These are phyloP conservation scores for Crotalus viridis DNA, from an alignment of 2,113 vertebrate genomes.

Conservation along the genomic window DNA sequence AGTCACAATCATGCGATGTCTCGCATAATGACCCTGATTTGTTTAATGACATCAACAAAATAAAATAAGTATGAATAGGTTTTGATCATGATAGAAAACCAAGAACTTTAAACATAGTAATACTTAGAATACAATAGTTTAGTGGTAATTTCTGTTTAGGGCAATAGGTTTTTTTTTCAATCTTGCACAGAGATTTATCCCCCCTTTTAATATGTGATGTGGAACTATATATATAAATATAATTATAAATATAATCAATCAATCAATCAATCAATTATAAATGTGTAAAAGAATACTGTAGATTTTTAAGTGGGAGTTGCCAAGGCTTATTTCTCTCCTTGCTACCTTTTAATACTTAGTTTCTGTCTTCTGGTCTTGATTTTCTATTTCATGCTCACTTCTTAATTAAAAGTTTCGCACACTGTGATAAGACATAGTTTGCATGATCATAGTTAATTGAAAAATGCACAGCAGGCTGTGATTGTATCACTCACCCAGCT, in stretches of 20 bases:
- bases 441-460: background rate
- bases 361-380: background rate
- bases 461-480: background rate
- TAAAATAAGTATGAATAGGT: slow-evolving; percentile 38
- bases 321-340: background rate
- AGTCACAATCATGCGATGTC: background rate
- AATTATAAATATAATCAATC: background rate
- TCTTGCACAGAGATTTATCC: background rate
- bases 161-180: slow-evolving; percentile 24
- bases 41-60: background rate
- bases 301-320: background rate
- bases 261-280: background rate
- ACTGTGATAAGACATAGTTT: background rate
- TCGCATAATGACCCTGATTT: background rate
- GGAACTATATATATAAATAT: background rate
- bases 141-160: slow-evolving; percentile 24
- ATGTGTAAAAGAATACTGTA: background rate
- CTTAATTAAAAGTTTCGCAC: background rate
- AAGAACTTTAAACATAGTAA: slow-evolving; percentile 33
- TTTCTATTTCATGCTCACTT: background rate
- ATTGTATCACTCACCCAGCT: background rate
- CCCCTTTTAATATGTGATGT: background rate
- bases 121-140: slow-evolving; percentile 24
- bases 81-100: background rate
- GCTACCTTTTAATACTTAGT: background rate